Evolutionary conservation across 1,140 invertebrate species (phyloP).

Genomic region (Xylocopa sonorina): DNA sequence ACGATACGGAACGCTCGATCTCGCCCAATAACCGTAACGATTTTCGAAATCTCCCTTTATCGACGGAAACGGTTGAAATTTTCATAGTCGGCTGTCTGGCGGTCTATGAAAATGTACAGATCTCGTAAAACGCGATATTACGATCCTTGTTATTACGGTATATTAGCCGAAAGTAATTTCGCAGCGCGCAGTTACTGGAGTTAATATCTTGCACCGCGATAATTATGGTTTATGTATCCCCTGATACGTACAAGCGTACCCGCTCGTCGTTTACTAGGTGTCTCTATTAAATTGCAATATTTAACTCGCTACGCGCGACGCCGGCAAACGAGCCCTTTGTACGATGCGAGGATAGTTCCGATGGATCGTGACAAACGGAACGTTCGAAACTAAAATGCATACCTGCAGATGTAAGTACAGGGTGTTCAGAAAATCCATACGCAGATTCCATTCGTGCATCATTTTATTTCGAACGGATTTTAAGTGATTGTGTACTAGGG

Average conservation of each 20-base stretch:
- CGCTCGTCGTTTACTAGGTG: not conserved
- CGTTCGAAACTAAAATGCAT: too few species aligned
- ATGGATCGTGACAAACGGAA: not conserved
- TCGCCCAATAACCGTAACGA: too few species aligned
- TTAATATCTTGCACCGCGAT: slow-evolving; percentile 1
- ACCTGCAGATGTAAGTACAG: too few species aligned
- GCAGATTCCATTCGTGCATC: too few species aligned
- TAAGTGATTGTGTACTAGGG: too few species aligned
- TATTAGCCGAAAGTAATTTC: slow-evolving; percentile 17
- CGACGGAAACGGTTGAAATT: not conserved
- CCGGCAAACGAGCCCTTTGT: not conserved
- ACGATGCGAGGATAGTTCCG: not conserved
- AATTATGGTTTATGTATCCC: slow-evolving; percentile 23
- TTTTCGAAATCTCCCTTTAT: too few species aligned
- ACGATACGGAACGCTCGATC: too few species aligned
- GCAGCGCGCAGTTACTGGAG: not conserved
- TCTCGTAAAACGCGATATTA: not conserved
- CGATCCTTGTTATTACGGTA: not conserved
- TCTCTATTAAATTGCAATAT: not conserved
- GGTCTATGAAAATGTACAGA: not conserved
- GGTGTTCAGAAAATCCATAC: too few species aligned
- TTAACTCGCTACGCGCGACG: not conserved
- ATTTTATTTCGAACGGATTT: too few species aligned
- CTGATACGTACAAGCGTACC: not conserved
- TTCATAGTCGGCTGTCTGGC: not conserved